Evolutionary conservation across 2,888 invertebrate genomes (phyloP), one percentile per base, ranked within the genome.

Genomic region (Tipula vernalis): DNA sequence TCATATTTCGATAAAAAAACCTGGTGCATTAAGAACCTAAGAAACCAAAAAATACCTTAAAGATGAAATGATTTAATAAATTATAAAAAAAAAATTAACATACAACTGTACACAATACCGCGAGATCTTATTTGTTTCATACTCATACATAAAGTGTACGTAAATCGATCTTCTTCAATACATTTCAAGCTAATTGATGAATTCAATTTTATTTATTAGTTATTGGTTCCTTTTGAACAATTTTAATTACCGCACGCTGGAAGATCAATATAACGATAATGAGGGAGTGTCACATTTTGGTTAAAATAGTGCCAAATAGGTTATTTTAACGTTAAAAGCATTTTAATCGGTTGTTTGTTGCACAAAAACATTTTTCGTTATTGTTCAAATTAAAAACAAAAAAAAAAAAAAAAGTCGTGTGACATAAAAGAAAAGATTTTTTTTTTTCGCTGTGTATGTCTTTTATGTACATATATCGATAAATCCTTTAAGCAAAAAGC

Each of bases 61-160:
- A 39, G 84, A 84, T 84, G 84, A 84, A 84, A 41, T 84, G 84
- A 84, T 84, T 84, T 84, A 36, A 84, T 84, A 84, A 84, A 84
- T 84, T 84, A 84, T 36, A 84, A 84, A 84, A 39, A 8, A 36
- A 3, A 83, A 83, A 83, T 83, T 83, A 83, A 36, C 83, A 83
- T 83, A 83, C 36, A 83, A 36, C 83, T 36, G 12, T 36, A 6
- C 6, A 39, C 5, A 36, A 36, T 83, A 39, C 39, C 39, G 39
- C 39, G 39, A 39, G 39, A 39, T 39, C 39, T 39, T 39, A 51
- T 51, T 51, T 51, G 15, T 51, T 51, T 39, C 51, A 39, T 39
- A 39, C 6, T 39, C 6, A 39, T 39, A 39, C 39, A 28, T 28
- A 28, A 28, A 28, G 39, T 6, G 51, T 51, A 51, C 51, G 51